These are phyloP conservation scores for Melieria omissa DNA, from an alignment of 2,888 invertebrate species.

Conservation along the genomic window DNA sequence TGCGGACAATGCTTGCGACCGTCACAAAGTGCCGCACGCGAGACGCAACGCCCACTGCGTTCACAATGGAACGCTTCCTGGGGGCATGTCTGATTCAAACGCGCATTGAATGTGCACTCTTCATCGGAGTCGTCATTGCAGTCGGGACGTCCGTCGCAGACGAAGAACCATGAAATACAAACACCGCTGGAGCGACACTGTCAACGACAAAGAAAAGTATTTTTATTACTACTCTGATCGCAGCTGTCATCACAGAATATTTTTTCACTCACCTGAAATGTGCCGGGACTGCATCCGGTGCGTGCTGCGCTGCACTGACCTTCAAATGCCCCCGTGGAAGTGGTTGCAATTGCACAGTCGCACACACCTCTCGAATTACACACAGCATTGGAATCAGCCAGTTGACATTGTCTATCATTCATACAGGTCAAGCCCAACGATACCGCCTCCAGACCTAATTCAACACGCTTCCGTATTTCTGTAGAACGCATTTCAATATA, in stretches of 20 bases:
- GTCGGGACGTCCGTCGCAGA: slow-evolving; percentile 84
- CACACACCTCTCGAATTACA: slow-evolving; percentile 74
- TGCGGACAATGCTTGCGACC: slow-evolving; percentile 80
- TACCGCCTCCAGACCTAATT: slow-evolving; percentile 68
- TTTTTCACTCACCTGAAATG: slow-evolving; percentile 73
- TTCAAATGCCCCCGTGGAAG: slow-evolving; percentile 70
- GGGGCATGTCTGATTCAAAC: slow-evolving; percentile 71
- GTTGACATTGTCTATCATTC: slow-evolving; percentile 81
- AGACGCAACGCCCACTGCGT: slow-evolving; percentile 77
- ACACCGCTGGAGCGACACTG: slow-evolving; percentile 87
- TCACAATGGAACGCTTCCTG: slow-evolving; percentile 78
- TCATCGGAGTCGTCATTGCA: slow-evolving; percentile 91
- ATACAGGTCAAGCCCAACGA: slow-evolving; percentile 83
- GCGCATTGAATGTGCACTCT: slow-evolving; percentile 73
- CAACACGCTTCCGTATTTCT: slow-evolving; percentile 65
- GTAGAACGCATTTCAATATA: background rate
- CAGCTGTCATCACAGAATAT: background rate
- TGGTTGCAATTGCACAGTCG: slow-evolving; percentile 73
- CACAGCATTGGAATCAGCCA: slow-evolving; percentile 80
- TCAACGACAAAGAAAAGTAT: background rate
- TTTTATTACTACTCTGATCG: background rate
- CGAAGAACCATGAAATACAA: slow-evolving; percentile 93
- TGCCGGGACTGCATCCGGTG: slow-evolving; percentile 84
- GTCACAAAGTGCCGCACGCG: slow-evolving; percentile 83
- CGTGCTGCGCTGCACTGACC: slow-evolving; percentile 75